These are phyloP conservation scores for Drosophila repleta DNA, from an alignment of 1,140 invertebrate genomes.

Conservation along the genomic window DNA sequence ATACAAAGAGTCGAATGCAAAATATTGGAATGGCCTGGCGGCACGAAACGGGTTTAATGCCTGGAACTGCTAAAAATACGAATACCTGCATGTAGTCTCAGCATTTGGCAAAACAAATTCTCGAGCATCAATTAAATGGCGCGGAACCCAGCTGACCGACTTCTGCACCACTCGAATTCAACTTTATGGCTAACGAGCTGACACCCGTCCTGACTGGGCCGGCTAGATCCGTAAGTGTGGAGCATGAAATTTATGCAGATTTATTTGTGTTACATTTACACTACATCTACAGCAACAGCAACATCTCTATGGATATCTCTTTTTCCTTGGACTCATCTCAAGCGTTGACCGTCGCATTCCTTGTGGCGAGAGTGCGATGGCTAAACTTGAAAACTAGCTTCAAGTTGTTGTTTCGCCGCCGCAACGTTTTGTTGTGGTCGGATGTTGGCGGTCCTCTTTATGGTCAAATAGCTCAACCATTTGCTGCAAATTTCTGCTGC, in stretches of 20 bases:
- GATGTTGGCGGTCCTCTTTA: slow-evolving; percentile 30
- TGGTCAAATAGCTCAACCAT: slow-evolving; percentile 48
- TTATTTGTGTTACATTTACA: slow-evolving; percentile 77
- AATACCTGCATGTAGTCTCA: slow-evolving; percentile 7
- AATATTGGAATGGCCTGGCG: slow-evolving; percentile 59
- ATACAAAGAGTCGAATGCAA: slow-evolving; percentile 63
- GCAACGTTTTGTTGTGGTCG: neutral
- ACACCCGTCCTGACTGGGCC: slow-evolving; percentile 12
- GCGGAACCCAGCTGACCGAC: slow-evolving; percentile 42
- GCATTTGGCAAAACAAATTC: slow-evolving; percentile 13
- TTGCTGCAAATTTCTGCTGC: slow-evolving; percentile 31
- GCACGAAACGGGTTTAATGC: slow-evolving; percentile 51
- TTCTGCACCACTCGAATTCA: slow-evolving; percentile 25
- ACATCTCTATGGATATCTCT: slow-evolving; percentile 62
- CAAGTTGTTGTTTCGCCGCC: slow-evolving; percentile 29
- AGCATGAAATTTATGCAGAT: slow-evolving; percentile 74
- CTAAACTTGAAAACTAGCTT: slow-evolving; percentile 63
- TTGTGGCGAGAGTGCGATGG: slow-evolving; percentile 49
- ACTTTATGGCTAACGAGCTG: slow-evolving; percentile 54
- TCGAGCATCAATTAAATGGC: slow-evolving; percentile 59
- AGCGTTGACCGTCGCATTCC: slow-evolving; percentile 60
- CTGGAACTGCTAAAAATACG: slow-evolving; percentile 30
- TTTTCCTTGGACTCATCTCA: slow-evolving; percentile 25
- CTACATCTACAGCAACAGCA: slow-evolving; percentile 20
- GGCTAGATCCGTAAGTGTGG: slow-evolving; percentile 17